phyloP scores from a whole-genome alignment of 2,113 vertebrate species.

The Puma concolor region DNA sequence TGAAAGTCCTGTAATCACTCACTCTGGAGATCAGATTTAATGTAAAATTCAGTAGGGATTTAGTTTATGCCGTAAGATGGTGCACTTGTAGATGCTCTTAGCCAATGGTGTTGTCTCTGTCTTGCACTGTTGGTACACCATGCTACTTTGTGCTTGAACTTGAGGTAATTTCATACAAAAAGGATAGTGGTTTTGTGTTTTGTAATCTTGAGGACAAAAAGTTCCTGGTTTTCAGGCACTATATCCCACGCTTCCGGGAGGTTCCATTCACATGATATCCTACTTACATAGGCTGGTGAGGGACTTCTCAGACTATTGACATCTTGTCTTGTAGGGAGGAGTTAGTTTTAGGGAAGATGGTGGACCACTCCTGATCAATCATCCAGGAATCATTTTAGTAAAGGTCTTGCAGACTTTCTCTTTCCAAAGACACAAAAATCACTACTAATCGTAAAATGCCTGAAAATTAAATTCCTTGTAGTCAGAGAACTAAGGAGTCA shows the following conservation, averaged over 20 bases:
- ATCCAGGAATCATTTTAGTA: neutral
- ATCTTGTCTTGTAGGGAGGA: neutral
- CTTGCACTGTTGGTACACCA: neutral
- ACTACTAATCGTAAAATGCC: neutral
- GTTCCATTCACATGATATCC: too few species aligned
- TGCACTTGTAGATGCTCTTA: neutral
- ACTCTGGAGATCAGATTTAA: neutral
- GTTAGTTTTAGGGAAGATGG: neutral
- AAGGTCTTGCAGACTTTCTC: neutral
- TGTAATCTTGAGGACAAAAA: neutral
- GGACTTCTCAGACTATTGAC: neutral
- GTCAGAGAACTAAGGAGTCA: neutral
- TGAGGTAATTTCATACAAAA: neutral
- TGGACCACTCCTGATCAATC: neutral
- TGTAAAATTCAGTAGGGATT: neutral
- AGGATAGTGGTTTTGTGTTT: neutral
- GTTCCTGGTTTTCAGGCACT: neutral
- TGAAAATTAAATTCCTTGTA: neutral
- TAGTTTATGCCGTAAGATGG: neutral
- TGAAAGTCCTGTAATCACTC: neutral
- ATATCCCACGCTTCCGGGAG: accelerated
- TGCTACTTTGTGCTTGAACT: neutral
- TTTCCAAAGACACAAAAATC: neutral
- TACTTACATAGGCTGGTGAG: neutral
- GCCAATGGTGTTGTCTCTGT: neutral